Conservation (phyloP, 2,113 vertebrate species). For the Elaphurus davidianus region DNA sequence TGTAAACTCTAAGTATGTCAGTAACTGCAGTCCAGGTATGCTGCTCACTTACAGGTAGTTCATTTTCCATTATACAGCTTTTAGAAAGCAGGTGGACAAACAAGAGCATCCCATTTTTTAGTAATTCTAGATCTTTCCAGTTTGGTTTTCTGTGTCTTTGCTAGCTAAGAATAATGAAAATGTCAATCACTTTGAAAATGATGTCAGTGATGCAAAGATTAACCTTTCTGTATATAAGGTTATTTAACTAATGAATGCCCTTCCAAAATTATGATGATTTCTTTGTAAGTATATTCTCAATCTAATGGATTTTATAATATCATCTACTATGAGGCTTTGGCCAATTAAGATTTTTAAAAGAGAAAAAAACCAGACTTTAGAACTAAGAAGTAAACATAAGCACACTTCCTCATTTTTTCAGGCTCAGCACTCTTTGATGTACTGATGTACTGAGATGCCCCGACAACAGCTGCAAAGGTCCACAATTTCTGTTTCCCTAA, state of each 20-base stretch:
- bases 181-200: neutral
- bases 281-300: neutral
- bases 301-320: neutral
- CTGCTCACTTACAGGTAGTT: slow-evolving; percentile 27
- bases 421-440: neutral
- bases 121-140: neutral
- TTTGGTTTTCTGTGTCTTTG: neutral
- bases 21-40: neutral
- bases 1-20: slow-evolving; percentile 31
- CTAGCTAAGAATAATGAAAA: slow-evolving; percentile 27
- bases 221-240: neutral
- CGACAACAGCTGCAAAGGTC: neutral
- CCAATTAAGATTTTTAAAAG: neutral
- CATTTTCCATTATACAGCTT: slow-evolving; percentile 29
- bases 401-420: neutral
- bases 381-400: neutral
- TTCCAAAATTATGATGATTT: neutral
- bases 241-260: neutral
- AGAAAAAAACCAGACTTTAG: neutral
- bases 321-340: neutral
- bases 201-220: neutral
- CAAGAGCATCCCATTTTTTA: neutral
- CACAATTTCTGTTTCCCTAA: neutral
- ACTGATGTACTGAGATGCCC: neutral
- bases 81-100: neutral